These are phyloP conservation scores for Malachius bipustulatus DNA, from an alignment of 2,888 invertebrate genomes.

Conservation along the genomic window DNA sequence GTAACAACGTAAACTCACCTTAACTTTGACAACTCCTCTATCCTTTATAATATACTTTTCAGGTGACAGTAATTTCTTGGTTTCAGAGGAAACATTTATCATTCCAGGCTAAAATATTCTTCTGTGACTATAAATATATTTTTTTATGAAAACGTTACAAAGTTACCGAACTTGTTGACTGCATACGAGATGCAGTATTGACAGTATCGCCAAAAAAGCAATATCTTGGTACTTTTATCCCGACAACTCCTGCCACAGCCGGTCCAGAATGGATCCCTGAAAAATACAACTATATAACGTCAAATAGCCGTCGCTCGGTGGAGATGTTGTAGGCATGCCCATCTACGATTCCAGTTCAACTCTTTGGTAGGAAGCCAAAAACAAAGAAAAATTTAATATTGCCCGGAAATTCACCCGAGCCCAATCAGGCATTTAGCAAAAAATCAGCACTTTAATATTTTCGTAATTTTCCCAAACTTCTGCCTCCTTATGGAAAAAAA, in stretches of 20 bases:
- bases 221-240: constrained; percentile 71
- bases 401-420: no score
- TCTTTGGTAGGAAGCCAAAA: no score
- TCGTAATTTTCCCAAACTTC: no score
- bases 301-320: no score
- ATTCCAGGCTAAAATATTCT: constrained; percentile 48
- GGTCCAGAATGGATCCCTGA: constrained; percentile 75
- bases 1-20: no score
- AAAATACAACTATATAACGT: neutral
- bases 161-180: constrained; percentile 50
- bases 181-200: constrained; percentile 86
- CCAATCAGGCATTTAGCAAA: constrained; percentile 1
- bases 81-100: constrained; percentile 65
- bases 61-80: constrained; percentile 53
- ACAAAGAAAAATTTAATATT: no score
- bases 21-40: constrained; percentile 66
- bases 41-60: constrained; percentile 55
- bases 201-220: constrained; percentile 87
- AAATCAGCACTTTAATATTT: no score
- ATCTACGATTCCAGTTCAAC: no score
- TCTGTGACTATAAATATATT: no score
- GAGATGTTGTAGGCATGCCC: no score
- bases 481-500: no score
- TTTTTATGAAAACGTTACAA: no score
- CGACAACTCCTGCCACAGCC: constrained; percentile 80